Base-by-base conservation (phyloP, 2,888 invertebrate species). In the Apodemia duryi region DNA sequence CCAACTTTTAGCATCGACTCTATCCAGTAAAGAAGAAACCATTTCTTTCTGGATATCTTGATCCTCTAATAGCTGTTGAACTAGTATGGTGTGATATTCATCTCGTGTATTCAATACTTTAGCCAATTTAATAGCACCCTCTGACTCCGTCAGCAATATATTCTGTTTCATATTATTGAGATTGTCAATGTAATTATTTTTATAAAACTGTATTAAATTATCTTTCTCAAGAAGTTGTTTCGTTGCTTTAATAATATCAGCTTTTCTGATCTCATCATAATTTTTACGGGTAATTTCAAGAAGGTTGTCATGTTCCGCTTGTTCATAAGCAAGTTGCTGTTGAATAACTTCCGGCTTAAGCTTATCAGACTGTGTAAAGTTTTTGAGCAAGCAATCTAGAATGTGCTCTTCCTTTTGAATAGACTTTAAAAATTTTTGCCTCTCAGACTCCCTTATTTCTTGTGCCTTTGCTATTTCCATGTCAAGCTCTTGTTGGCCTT, bases 1-100 rank as follows among this genome's bases (percentile, higher is more conserved):
- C 95, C 96, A 96, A 70, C 94, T 95, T 74, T 95, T 94, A 7
- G 95, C 93, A 85, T 96, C 96, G 69, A 95, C 94, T 76, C 94
- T 93, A 82, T 95, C 95, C 68, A 96, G 84, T 61, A 96, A 84
- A 13, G 95, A 94, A 38, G 94, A 94, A 3, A 96, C 95, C 9
- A 95, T 94, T 6, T 94, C 94, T 81, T 95, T 95, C 79, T 96
- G 96, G 65, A 96, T 79, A 72, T 94, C 94, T 77, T 94, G 94
- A 77, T 96, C 95, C 76, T 94, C 93, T 72, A 94, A 88, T 65
- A 96, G 85, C 75, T 93, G 93, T 62, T 91, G 86, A 1, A 95
- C 89, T 63, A 95, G 85, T 67, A 92, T 90, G 64, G 92, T 90
- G 67, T 94, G 94, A 67, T 93, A 93, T 70, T 93, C 90, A 77